Conservation (phyloP, 2,797 vertebrate species). For the Capromys pilorides region DNA sequence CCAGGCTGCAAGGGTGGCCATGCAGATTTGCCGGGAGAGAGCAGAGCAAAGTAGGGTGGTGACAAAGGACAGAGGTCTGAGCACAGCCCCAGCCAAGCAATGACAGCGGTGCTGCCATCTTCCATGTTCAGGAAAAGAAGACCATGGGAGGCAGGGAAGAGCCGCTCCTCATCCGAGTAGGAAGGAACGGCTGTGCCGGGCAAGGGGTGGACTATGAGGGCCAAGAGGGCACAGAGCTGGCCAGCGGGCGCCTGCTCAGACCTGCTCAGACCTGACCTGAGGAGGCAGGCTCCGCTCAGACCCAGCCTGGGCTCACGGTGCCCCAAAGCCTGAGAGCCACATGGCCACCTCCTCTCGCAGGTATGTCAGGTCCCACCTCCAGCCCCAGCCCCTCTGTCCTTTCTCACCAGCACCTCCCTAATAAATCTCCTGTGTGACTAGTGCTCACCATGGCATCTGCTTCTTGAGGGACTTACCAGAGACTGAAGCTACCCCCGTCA, state of each 20-base stretch:
- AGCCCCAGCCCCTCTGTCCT: neutral
- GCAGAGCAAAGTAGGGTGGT: neutral
- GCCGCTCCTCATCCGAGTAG: neutral
- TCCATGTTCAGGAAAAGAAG: neutral
- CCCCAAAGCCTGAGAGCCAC: no score
- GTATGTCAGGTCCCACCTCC: neutral
- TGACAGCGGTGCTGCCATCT: neutral
- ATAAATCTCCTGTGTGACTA: neutral
- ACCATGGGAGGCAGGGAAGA: neutral
- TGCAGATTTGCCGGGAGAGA: neutral
- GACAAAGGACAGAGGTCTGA: neutral
- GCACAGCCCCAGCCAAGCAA: neutral
- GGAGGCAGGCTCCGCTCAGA: neutral
- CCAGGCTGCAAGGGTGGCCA: neutral
- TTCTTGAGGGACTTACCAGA: neutral
- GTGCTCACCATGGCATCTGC: neutral
- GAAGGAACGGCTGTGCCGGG: neutral
- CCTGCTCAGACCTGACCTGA: no score
- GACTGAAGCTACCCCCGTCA: neutral
- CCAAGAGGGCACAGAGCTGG: no score
- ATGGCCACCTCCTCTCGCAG: neutral
- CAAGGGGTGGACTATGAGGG: neutral
- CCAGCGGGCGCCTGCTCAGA: no score
- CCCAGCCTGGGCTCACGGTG: neutral
- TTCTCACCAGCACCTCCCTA: neutral